These are phyloP conservation scores for Stictonetta naevosa DNA, from an alignment of 2,113 vertebrate genomes.

Conservation along the genomic window DNA sequence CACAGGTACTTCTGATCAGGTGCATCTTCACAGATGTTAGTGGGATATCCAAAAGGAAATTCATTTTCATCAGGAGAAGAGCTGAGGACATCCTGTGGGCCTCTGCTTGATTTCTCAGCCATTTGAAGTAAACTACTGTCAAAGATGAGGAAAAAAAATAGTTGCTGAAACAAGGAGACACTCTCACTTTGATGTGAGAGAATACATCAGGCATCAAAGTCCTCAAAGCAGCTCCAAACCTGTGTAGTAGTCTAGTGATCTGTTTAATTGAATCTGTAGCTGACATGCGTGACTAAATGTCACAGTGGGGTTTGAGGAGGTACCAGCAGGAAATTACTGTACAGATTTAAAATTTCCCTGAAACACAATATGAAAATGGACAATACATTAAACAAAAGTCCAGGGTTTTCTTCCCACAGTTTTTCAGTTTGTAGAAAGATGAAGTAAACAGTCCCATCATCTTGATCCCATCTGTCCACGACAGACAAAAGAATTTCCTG, in stretches of 20 bases:
- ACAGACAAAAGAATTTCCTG: background rate
- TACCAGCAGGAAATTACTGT: constrained; percentile 76
- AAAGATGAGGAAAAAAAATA: background rate
- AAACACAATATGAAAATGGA: background rate
- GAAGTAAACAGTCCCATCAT: background rate
- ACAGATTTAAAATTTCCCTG: constrained; percentile 72
- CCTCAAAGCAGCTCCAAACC: background rate
- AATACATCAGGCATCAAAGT: background rate
- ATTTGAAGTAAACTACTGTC: constrained; percentile 35
- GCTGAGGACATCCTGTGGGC: background rate
- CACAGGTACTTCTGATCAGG: constrained; percentile 75
- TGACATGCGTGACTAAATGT: constrained; percentile 45
- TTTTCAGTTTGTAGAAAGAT: background rate
- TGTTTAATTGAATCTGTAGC: constrained; percentile 15
- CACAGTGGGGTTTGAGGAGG: constrained; percentile 58
- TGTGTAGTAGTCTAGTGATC: background rate
- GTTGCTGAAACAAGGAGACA: background rate
- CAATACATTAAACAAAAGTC: background rate
- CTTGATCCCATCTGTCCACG: background rate
- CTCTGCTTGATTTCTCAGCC: constrained; percentile 55
- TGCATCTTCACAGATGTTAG: constrained; percentile 71
- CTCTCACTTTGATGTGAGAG: background rate
- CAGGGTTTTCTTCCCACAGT: constrained; percentile 14
- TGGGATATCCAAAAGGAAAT: constrained; percentile 81
- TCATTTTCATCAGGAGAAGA: constrained; percentile 80